Evolutionary conservation across 2,888 invertebrate genomes (phyloP).

Genomic region (Dorcus parallelipipedus): DNA sequence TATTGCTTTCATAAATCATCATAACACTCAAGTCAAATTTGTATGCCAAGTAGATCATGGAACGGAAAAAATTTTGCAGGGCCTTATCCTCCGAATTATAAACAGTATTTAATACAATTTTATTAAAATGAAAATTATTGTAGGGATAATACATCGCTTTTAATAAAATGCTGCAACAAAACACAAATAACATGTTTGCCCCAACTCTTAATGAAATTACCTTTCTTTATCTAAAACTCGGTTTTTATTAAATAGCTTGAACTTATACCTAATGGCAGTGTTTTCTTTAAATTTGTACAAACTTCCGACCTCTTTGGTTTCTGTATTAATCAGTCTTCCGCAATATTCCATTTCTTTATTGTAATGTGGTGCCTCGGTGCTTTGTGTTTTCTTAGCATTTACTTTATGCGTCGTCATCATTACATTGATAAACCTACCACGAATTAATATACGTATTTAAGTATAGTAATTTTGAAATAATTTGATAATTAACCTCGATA

Average conservation of each 20-base stretch:
- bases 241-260: slow-evolving; percentile 1
- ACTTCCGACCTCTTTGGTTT: slow-evolving; percentile 13
- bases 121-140: not conserved
- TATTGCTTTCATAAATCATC: not conserved
- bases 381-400: slow-evolving; percentile 14
- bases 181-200: not conserved
- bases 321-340: slow-evolving; percentile 15
- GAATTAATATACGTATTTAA: not conserved
- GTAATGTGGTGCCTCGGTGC: slow-evolving; percentile 8
- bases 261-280: not conserved
- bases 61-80: not conserved
- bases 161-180: not conserved
- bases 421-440: slow-evolving; percentile 14
- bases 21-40: not conserved
- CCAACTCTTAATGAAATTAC: not conserved
- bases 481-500: slow-evolving; percentile 4
- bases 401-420: slow-evolving; percentile 11
- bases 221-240: not conserved
- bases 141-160: not conserved
- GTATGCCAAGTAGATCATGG: slow-evolving; percentile 1
- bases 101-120: not conserved
- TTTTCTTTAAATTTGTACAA: not conserved
- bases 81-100: not conserved
- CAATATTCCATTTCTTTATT: slow-evolving; percentile 12
- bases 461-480: not conserved